Percentiles rank a stretch among this genome's conserved stretches.
phyloP scores from a whole-genome alignment of 2,888 invertebrate genomes.

The Chrysina gloriosa region DNA sequence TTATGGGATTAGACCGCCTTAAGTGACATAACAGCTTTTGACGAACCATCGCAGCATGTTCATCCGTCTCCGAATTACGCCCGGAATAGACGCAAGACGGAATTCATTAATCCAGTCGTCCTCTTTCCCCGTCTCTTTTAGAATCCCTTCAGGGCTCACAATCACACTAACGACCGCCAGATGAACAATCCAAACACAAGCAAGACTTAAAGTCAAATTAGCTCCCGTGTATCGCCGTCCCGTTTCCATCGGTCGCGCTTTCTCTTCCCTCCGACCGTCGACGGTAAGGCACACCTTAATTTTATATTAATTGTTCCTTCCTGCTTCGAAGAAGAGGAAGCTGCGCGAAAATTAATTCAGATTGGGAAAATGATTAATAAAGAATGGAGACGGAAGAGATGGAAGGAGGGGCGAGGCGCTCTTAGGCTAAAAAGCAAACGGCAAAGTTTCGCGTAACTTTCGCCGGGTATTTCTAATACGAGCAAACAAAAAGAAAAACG shows the following conservation, averaged over 20 bases:
- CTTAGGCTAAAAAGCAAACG: constrained; percentile 47
- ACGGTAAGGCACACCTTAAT: constrained; percentile 23
- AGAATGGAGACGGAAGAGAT: constrained; percentile 1
- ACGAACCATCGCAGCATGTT: background rate
- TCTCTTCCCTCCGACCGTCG: background rate
- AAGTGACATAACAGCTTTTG: constrained; percentile 25
- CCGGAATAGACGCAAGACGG: constrained; percentile 8
- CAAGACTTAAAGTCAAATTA: constrained; percentile 36
- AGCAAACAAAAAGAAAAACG: constrained; percentile 54
- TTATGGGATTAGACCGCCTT: constrained; percentile 16
- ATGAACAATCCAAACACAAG: constrained; percentile 37
- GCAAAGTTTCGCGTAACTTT: constrained; percentile 48
- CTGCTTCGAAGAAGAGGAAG: constrained; percentile 5
- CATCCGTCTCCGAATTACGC: constrained; percentile 19
- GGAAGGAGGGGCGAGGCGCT: background rate
- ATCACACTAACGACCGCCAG: constrained; percentile 36
- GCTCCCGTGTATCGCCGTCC: constrained; percentile 25
- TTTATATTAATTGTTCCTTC: constrained; percentile 38
- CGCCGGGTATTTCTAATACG: constrained; percentile 24
- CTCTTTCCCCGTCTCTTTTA: constrained; percentile 19
- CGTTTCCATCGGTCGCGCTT: background rate
- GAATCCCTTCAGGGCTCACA: constrained; percentile 21
- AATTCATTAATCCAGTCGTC: constrained; percentile 27
- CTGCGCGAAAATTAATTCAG: constrained; percentile 43
- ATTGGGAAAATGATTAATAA: constrained; percentile 51